Evolutionary conservation across 1,140 invertebrate genomes (phyloP), one percentile per base, ranked within the genome.

Genomic region (Drosophila malerkotliana): DNA sequence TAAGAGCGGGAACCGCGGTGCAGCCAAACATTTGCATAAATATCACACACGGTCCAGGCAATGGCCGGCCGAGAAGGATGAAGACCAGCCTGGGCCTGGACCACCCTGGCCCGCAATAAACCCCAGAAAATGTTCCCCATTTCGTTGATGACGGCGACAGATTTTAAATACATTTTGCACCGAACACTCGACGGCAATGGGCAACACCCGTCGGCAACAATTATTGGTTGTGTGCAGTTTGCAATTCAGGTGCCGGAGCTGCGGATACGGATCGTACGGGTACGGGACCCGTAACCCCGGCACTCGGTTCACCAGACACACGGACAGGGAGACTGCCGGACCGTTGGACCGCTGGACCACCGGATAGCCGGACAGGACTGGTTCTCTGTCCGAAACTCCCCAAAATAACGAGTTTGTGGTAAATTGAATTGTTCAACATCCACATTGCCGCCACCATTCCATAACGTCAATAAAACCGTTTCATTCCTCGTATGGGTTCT

Each of bases 341-440:
- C 26, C 4, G 26, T 21, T 21, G 26, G 26, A 5, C 26, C 26
- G 26, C 32, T 9, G 9, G 32, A 34, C 32, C 47, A 44, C 58
- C 44, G 59, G 61, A 26, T 32, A 41, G 51, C 10, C 4, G 34
- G 53, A 39, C 47, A 28, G 14, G 5, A 44, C 1, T 18, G 9
- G 10, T 37, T 10, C 34, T 37, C 14, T 18, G 14, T 44, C 41
- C 14, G 15, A 18, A 44, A 57, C 56, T 66, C 48, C 48, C 72
- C 61, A 76, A 76, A 76, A 76, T 76, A 76, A 76, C 72, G 72
- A 76, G 72, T 75, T 76, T 76, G 72, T 76, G 72, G 72, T 76
- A 76, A 76, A 76, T 76, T 76, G 72, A 76, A 76, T 76, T 76
- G 72, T 76, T 76, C 53, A 67, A 76, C 72, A 59, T 68, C 39